These are phyloP conservation scores for Epiblema foenella DNA, from an alignment of 2,888 invertebrate genomes.

Conservation along the genomic window DNA sequence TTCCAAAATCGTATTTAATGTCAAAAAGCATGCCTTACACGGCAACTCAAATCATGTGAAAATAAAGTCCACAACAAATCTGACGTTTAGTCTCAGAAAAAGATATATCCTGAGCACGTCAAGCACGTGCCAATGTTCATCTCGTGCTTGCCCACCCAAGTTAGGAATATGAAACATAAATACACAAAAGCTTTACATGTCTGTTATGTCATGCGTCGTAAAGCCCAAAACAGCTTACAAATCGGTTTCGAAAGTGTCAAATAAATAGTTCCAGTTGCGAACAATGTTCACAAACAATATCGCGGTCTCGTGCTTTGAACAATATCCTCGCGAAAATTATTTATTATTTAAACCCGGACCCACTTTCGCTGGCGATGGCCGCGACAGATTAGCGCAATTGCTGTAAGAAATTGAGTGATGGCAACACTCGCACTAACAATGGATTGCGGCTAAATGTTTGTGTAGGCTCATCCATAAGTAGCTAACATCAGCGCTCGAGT, in stretches of 20 bases:
- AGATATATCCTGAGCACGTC: neutral
- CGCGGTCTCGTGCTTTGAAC: constrained; percentile 73
- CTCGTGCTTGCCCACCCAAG: constrained; percentile 19
- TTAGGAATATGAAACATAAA: constrained; percentile 6
- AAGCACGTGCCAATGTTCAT: constrained; percentile 15
- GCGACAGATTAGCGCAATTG: constrained; percentile 57
- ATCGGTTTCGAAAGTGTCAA: constrained; percentile 37
- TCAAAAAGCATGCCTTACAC: neutral
- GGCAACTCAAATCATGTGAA: neutral
- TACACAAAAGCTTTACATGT: constrained; percentile 8
- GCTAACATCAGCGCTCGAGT: neutral
- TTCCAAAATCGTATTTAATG: neutral
- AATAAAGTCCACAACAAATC: neutral
- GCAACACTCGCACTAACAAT: constrained; percentile 38
- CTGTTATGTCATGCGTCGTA: constrained; percentile 36
- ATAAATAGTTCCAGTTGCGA: constrained; percentile 43
- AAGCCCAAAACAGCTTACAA: constrained; percentile 38
- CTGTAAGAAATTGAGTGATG: constrained; percentile 53
- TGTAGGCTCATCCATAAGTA: neutral
- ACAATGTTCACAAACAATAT: constrained; percentile 48
- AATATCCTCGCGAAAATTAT: constrained; percentile 80
- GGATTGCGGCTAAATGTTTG: constrained; percentile 29
- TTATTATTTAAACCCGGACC: constrained; percentile 74
- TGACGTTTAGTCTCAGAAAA: neutral
- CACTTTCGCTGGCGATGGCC: constrained; percentile 74